These are phyloP conservation scores for Pangasius djambal DNA, from an alignment of 2,797 vertebrate genomes.

Conservation along the genomic window DNA sequence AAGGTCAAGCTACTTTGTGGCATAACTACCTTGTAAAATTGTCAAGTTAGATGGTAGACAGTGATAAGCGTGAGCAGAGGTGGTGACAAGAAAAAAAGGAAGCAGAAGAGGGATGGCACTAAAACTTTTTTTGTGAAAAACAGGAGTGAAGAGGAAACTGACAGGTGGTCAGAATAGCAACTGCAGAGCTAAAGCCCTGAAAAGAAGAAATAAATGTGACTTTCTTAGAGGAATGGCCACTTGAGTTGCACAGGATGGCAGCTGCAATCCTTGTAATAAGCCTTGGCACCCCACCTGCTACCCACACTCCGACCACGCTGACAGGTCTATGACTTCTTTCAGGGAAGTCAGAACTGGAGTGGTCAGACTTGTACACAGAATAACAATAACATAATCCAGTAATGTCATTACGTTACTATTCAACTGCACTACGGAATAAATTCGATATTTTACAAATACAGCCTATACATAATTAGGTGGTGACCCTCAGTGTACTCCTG, in stretches of 20 bases:
- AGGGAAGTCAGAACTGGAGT: neutral
- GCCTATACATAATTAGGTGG: neutral
- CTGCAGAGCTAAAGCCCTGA: neutral
- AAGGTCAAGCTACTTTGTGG: neutral
- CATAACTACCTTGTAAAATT: neutral
- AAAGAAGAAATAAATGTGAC: neutral
- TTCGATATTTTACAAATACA: neutral
- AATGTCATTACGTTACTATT: neutral
- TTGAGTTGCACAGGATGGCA: neutral
- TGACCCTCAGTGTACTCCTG: neutral
- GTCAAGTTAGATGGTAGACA: neutral
- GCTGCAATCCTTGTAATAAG: slow-evolving; percentile 1
- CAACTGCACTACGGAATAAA: neutral
- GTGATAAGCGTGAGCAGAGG: neutral
- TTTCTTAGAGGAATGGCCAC: neutral
- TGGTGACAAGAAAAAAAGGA: neutral
- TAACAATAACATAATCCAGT: neutral
- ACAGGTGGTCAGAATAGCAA: neutral
- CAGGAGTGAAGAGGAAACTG: neutral
- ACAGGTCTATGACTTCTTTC: neutral
- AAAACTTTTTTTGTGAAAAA: neutral
- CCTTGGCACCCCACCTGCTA: neutral
- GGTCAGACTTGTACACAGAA: neutral
- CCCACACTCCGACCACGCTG: neutral
- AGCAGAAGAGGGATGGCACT: neutral